These are phyloP conservation scores for Rhynchonema sp. DNA, from an alignment of 2,888 invertebrate genomes.

Conservation along the genomic window DNA sequence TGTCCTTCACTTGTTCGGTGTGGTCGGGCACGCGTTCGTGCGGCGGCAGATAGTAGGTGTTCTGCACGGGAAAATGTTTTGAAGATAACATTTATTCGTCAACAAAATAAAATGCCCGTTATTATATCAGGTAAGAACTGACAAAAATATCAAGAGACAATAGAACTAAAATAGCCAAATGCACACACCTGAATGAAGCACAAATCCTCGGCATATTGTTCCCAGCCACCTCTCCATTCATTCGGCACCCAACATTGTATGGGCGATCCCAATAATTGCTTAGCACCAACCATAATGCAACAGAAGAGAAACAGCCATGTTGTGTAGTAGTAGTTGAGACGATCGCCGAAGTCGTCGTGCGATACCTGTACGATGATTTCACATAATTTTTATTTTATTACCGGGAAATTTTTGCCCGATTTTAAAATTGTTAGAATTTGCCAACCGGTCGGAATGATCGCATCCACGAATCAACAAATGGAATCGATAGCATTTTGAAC, in stretches of 20 bases:
- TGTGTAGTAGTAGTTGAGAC: slow-evolving; percentile 1
- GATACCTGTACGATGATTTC: too few relatives aligned
- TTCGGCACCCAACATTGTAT: neutral
- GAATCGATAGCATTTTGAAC: neutral
- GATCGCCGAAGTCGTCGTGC: slow-evolving; percentile 2
- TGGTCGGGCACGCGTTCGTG: neutral
- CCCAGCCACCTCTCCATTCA: neutral
- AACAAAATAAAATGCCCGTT: too few relatives aligned
- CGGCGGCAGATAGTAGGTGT: neutral
- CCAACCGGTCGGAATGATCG: neutral
- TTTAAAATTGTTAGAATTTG: too few relatives aligned
- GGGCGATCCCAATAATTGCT: neutral
- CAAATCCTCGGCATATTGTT: neutral
- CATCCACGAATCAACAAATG: neutral
- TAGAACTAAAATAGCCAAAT: too few relatives aligned
- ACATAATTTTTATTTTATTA: too few relatives aligned
- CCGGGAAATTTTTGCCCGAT: too few relatives aligned
- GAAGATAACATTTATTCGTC: too few relatives aligned
- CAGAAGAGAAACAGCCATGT: neutral
- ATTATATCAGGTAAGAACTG: too few relatives aligned
- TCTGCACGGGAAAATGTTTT: too few relatives aligned
- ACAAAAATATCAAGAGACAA: too few relatives aligned
- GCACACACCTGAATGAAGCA: neutral
- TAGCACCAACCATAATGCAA: neutral
- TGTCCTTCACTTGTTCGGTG: neutral